These are phyloP conservation scores for Lepus townsendii DNA, from an alignment of 2,797 vertebrate genomes.

Conservation along the genomic window DNA sequence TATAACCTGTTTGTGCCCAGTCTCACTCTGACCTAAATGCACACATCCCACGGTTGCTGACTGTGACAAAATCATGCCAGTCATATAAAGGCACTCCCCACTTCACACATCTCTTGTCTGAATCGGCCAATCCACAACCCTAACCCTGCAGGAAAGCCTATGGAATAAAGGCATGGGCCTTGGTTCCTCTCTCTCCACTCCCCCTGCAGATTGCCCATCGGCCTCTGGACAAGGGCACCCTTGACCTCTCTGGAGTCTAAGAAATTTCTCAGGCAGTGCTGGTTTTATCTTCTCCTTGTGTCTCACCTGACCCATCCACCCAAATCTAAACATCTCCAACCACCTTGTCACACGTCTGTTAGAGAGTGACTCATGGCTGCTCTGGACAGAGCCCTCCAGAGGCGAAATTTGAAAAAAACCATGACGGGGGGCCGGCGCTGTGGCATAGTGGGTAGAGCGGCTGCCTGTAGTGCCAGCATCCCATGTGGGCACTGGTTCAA, in stretches of 20 bases:
- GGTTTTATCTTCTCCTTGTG: background rate
- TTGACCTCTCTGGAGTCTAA: background rate
- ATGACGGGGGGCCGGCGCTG: no score
- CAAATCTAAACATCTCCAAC: background rate
- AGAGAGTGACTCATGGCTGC: background rate
- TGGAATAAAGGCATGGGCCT: background rate
- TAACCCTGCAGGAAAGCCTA: background rate
- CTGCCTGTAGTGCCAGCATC: no score
- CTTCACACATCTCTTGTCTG: background rate
- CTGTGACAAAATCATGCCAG: background rate
- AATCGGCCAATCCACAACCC: background rate
- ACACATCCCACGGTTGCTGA: background rate
- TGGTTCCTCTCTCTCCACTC: background rate
- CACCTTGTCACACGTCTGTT: background rate
- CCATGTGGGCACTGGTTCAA: no score
- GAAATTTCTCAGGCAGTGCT: background rate
- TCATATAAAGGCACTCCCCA: no score
- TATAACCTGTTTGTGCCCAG: background rate
- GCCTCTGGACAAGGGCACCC: accelerated
- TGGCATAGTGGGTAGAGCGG: no score
- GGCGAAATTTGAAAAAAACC: background rate
- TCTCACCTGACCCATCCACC: background rate
- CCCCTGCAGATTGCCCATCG: background rate
- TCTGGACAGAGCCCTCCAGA: background rate
- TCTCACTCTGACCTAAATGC: background rate